These are phyloP conservation scores for Cavia aperea DNA, from an alignment of 2,113 vertebrate genomes.

Conservation along the genomic window DNA sequence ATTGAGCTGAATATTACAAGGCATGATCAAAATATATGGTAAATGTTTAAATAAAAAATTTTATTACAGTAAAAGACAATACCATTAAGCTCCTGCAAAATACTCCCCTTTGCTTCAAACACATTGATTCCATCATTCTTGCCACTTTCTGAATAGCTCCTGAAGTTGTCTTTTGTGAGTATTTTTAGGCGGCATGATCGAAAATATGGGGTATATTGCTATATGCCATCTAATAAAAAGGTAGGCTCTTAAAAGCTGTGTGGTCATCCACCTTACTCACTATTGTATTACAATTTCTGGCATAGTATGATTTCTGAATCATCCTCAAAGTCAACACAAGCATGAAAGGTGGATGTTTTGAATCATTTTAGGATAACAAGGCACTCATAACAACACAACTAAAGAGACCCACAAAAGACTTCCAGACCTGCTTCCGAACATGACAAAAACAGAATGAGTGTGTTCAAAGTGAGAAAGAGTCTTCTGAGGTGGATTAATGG, in stretches of 20 bases:
- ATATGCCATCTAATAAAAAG: neutral
- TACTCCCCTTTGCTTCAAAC: neutral
- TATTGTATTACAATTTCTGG: neutral
- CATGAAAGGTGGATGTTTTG: neutral
- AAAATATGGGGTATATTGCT: neutral
- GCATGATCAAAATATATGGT: neutral
- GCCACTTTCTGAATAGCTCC: neutral
- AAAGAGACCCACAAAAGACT: neutral
- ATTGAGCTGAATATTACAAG: fast-evolving
- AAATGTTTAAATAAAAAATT: neutral
- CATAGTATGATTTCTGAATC: neutral
- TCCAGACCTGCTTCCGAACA: neutral
- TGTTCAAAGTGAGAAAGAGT: neutral
- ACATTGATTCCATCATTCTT: neutral
- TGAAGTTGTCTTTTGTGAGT: neutral
- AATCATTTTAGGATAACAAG: neutral
- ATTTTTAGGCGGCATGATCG: neutral
- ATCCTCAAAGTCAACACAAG: neutral
- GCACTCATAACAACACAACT: neutral
- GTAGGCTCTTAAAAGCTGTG: neutral
- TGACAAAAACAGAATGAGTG: neutral
- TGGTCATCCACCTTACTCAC: neutral
- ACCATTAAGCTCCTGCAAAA: neutral
- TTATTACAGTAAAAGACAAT: neutral
- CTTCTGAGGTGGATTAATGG: neutral